phyloP scores from a whole-genome alignment of 2,797 vertebrate genomes.

The Pipistrellus pygmaeus region DNA sequence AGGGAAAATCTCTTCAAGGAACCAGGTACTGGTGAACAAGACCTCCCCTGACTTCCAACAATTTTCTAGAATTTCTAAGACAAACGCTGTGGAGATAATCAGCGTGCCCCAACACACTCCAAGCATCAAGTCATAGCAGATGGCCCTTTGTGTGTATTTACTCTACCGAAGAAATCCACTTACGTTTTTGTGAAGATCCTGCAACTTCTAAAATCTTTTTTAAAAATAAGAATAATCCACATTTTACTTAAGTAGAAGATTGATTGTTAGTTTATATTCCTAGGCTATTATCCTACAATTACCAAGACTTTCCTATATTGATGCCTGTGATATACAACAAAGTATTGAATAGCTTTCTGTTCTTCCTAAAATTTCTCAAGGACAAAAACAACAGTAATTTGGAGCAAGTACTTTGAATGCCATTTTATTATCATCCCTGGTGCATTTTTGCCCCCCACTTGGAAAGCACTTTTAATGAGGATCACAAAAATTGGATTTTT shows the following conservation, averaged over 20 bases:
- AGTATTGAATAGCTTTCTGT: background rate
- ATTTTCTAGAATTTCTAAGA: background rate
- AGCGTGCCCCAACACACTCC: background rate
- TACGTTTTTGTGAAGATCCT: background rate
- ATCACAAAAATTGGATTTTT: no score
- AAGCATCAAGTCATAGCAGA: background rate
- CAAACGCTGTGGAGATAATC: background rate
- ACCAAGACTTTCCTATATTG: slow-evolving; percentile 2
- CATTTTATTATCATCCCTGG: background rate
- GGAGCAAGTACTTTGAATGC: background rate
- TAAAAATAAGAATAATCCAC: background rate
- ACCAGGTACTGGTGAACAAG: background rate
- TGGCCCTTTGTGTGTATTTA: background rate
- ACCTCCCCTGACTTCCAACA: background rate
- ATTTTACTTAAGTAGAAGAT: slow-evolving; percentile 31
- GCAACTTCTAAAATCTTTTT: background rate
- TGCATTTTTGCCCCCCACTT: no score
- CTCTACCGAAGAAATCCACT: background rate
- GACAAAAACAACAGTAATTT: background rate
- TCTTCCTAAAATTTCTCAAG: background rate
- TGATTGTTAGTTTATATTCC: background rate
- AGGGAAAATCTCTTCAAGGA: background rate
- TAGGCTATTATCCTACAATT: background rate
- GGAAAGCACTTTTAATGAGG: no score
- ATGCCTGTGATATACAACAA: background rate